Conservation (phyloP, 2,797 vertebrate species). For the Myiothlypis coronata region DNA sequence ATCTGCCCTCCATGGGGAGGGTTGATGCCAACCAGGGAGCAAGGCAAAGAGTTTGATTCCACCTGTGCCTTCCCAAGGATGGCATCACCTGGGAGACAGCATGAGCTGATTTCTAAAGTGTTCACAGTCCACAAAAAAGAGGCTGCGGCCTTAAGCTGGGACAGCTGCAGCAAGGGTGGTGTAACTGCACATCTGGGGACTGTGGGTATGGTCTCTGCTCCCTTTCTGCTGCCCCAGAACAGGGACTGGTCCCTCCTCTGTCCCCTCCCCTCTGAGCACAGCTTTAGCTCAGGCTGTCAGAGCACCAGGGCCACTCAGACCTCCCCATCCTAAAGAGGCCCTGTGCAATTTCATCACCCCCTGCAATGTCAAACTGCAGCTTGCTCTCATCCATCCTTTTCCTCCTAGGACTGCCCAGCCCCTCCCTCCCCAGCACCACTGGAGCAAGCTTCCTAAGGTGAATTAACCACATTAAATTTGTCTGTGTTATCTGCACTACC, state of each 20-base stretch:
- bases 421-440: not conserved
- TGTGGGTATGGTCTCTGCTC: not conserved
- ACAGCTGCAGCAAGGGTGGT: not conserved
- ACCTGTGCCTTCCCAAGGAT: not conserved
- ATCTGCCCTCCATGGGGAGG: not conserved
- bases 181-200: not conserved
- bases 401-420: slow-evolving; percentile 41
- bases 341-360: not conserved
- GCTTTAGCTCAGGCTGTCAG: not conserved
- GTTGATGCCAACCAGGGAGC: not conserved
- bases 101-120: accelerated
- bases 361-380: slow-evolving; percentile 40
- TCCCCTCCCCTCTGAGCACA: not conserved
- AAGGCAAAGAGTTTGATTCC: not conserved
- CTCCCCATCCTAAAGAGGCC: not conserved
- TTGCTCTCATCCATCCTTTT: slow-evolving; percentile 45
- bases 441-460: slow-evolving; percentile 35
- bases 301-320: not conserved
- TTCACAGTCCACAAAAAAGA: not conserved
- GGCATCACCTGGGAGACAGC: not conserved
- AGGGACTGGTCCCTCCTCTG: not conserved
- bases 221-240: not conserved
- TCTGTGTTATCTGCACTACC: slow-evolving; percentile 51
- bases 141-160: not conserved
- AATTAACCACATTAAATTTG: slow-evolving; percentile 48